Evolutionary conservation across 2,888 invertebrate species (phyloP), one percentile per base, ranked within the genome.

Genomic region (Diachrysia chrysitis): DNA sequence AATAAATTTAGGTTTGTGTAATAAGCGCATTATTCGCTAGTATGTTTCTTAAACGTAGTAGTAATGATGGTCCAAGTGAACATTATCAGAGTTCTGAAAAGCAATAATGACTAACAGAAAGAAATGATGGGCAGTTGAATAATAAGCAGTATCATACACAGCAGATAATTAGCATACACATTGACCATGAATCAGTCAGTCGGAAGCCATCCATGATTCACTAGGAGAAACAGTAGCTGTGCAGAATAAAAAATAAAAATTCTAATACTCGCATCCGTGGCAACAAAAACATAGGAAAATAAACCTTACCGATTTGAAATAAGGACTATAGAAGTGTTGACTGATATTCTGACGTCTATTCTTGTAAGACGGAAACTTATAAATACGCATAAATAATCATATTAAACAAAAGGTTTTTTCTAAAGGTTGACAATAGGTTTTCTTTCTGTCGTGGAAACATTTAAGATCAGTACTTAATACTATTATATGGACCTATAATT

Each of bases 151-250:
- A 71, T 63, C 48, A 66, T 56, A 66, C 19, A 63, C 63, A 55
- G 60, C 58, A 64, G 62, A 68, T 46, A 66, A 81, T 82, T 80
- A 69, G 73, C 75, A 82, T 82, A 62, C 60, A 54, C 71, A 79
- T 79, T 57, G 54, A 63, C 71, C 73, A 62, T 86, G 85, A 87
- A 71, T 84, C 85, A 86, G 59, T 54, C 72, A 59, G 71, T 82
- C 84, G 86, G 87, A 86, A 85, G 77, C 76, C 29, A 63, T 63
- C 67, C 58, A 75, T 87, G 87, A 87, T 76, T 87, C 87, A 87
- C 76, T 61, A 73, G 80, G 77, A 83, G 77, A 79, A 66, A 63
- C 69, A 48, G 57, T 66, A 55, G 61, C 46, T 68, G 71, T 58
- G 61, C 65, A 69, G 69, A 76, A 77, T 79, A 66, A 72, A 80